Evolutionary conservation across 30 jellyfish, hydroid and myxozoan genomes (phyloP), one percentile per base, ranked within the genome.

Genomic region (Turritopsis rubra): DNA sequence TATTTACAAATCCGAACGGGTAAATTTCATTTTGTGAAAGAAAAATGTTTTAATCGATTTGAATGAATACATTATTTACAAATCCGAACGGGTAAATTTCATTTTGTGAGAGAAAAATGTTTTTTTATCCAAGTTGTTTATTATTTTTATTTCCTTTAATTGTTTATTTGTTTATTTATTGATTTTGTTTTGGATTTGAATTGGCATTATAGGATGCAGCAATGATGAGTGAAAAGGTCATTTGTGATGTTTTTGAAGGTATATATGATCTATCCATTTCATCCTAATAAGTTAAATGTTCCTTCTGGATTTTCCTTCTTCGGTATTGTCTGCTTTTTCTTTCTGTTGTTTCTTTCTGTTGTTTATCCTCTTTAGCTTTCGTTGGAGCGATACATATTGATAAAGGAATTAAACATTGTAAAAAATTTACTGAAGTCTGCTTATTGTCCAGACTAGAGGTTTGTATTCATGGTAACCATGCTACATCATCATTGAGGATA

Each of bases 321-420:
- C 13, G 60, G 5, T 41, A 41, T 13, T n/a, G 24, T 75, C 83
- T 22, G 24, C 27, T 76, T 16, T 28, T 76, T 41, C 60, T 5
- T 3, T 41, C 13, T 3, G 13, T 52, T 16, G 27, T n/a, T 66
- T 1, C 0, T 21, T n/a, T 65, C 17, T 16, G 28, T 53, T 71
- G 29, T 53, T 85, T 21, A 60, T 68, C 79, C 24, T 22, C 30
- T 52, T 18, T 83, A 92, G 99, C 99, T 0, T 83, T 93, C 71
- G 28, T 93, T 52, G 99, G 86, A 52, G 99, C 96, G 20, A 86
- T 93, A 70, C 89, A 85, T 80, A 86, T 93, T 28, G 99, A 93
- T 76, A 83, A 85, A 73, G 96, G 96, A 29, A 52, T 93, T 20
- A 85, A 85, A 21, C 86, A 85, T 74, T 93, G 99, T 87, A 75